Evolutionary conservation across 2,888 invertebrate species (phyloP).

Genomic region (Augiades crinisus): DNA sequence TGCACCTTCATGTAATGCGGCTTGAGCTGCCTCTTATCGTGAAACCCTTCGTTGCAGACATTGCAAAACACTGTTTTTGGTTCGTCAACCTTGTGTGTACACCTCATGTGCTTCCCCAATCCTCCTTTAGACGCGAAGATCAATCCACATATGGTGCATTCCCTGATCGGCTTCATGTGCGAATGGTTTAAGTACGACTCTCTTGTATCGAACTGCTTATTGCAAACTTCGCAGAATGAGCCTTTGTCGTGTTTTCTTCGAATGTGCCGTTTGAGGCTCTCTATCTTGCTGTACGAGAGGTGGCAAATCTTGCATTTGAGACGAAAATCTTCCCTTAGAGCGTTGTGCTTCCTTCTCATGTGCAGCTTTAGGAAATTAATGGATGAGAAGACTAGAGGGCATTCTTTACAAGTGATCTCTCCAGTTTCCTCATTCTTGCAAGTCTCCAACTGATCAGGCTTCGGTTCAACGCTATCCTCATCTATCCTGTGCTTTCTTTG

Average conservation of each 20-base stretch:
- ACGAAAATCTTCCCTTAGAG: constrained; percentile 58
- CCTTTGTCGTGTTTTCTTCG: constrained; percentile 65
- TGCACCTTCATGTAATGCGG: constrained; percentile 66
- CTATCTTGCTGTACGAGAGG: constrained; percentile 71
- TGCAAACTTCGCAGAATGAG: constrained; percentile 61
- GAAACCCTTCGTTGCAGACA: constrained; percentile 64
- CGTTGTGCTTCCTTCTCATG: constrained; percentile 70
- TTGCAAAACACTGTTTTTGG: constrained; percentile 63
- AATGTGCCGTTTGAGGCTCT: constrained; percentile 68
- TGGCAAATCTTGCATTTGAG: constrained; percentile 69
- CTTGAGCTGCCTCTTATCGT: constrained; percentile 61
- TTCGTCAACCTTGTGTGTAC: constrained; percentile 61
- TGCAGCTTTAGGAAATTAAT: constrained; percentile 64
- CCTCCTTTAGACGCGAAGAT: constrained; percentile 66
- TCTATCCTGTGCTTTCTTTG: constrained; percentile 62
- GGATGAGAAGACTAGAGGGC: constrained; percentile 65
- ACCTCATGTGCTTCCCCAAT: constrained; percentile 62
- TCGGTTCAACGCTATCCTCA: constrained; percentile 43
- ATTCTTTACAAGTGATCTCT: constrained; percentile 62
- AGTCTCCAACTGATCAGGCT: constrained; percentile 40
- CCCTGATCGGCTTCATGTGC: constrained; percentile 57
- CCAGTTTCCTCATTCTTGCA: constrained; percentile 55
- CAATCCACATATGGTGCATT: constrained; percentile 63
- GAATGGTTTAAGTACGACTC: constrained; percentile 62
- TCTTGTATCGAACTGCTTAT: constrained; percentile 59